Evolutionary conservation across 2,113 vertebrate genomes (phyloP).

Genomic region (Poeciliopsis occidentalis): DNA sequence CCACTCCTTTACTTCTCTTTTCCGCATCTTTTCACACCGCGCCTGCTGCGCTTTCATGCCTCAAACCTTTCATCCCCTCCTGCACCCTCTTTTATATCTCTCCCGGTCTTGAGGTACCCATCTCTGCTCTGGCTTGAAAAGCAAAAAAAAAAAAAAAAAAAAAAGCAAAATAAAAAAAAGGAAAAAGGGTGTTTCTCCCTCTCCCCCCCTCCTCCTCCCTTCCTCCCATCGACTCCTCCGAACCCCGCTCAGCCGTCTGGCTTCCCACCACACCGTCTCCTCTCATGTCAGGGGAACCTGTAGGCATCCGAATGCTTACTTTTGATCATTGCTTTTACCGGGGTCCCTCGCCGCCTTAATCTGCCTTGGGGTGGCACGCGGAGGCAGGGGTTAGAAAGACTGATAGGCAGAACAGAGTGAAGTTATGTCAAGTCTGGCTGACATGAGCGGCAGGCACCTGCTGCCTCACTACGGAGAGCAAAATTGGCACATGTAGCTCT

Average conservation of each 20-base stretch:
- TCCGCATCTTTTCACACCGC: constrained; percentile 61
- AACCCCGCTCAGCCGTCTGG: constrained; percentile 40
- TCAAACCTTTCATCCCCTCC: constrained; percentile 67
- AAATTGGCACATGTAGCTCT: constrained; percentile 52
- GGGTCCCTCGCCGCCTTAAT: constrained; percentile 66
- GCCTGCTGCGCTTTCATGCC: constrained; percentile 69
- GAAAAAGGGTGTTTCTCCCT: constrained; percentile 59
- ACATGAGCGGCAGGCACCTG: constrained; percentile 56
- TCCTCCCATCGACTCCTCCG: constrained; percentile 16
- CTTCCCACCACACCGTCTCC: constrained; percentile 48
- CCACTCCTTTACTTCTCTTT: constrained; percentile 47
- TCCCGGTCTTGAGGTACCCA: constrained; percentile 55
- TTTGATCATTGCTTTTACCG: constrained; percentile 74
- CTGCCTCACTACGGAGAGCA: constrained; percentile 29
- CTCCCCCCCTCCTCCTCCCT: constrained; percentile 20
- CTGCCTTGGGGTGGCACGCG: constrained; percentile 63
- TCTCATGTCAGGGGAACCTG: constrained; percentile 76
- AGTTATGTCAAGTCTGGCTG: constrained; percentile 69
- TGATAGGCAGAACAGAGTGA: constrained; percentile 63
- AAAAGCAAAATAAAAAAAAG: constrained; percentile 20
- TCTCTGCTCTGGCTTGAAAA: constrained; percentile 59
- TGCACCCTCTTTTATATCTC: constrained; percentile 45
- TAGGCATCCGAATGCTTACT: constrained; percentile 70
- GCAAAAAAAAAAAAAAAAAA: constrained; percentile 7
- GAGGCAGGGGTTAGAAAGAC: constrained; percentile 56